Percentiles rank a stretch among this genome's conserved stretches.
Evolutionary conservation across 2,797 vertebrate species (phyloP).

Genomic region (Lutjanus argentimaculatus): DNA sequence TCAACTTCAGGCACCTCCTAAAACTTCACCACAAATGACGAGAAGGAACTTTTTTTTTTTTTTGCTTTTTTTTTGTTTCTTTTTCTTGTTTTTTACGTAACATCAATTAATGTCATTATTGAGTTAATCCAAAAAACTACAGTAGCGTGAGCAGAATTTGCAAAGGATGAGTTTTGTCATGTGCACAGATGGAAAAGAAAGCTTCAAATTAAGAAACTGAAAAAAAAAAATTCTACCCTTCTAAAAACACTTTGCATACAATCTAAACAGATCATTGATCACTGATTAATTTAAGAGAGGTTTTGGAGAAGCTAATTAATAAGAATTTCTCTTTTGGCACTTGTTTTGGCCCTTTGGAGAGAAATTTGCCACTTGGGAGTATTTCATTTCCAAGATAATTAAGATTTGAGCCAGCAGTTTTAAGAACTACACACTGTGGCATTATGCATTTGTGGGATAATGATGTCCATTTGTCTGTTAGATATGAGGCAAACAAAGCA

Average conservation of each 20-base stretch:
- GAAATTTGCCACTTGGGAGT: constrained; percentile 22
- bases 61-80: not conserved
- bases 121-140: constrained; percentile 60
- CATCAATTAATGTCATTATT: constrained; percentile 51
- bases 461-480: constrained; percentile 18
- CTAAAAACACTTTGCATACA: constrained; percentile 38
- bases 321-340: constrained; percentile 67
- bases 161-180: constrained; percentile 33
- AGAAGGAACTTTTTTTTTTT: constrained; percentile 26
- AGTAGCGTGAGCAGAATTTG: constrained; percentile 48
- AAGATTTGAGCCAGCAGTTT: constrained; percentile 20
- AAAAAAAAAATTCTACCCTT: constrained; percentile 26
- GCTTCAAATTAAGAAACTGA: constrained; percentile 25
- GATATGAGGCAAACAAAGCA: constrained; percentile 34
- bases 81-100: constrained; percentile 33
- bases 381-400: constrained; percentile 4
- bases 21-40: constrained; percentile 65
- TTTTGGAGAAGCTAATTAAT: constrained; percentile 32
- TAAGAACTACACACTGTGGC: constrained; percentile 26
- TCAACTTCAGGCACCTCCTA: constrained; percentile 64
- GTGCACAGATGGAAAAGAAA: constrained; percentile 29
- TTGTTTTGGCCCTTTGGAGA: constrained; percentile 44
- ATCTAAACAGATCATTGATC: constrained; percentile 21
- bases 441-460: constrained; percentile 21
- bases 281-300: not conserved